Conservation (phyloP, 2,888 invertebrate genomes). For the Lasioglossum villosulum region DNA sequence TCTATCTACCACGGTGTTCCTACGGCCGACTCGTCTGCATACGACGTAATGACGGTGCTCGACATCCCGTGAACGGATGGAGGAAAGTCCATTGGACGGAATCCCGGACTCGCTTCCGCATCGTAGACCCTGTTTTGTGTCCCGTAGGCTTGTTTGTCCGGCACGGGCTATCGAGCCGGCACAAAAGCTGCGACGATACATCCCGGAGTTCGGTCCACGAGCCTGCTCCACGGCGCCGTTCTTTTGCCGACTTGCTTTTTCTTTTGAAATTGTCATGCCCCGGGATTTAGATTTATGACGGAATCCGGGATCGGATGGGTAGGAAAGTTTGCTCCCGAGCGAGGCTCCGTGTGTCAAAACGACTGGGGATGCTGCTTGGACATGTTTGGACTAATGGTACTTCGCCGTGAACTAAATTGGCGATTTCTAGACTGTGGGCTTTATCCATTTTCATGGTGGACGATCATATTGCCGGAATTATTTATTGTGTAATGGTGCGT, state of each 20-base stretch:
- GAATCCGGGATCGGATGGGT: not conserved
- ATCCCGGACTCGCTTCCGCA: conserved; percentile 49
- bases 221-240: not conserved
- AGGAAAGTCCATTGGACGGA: conserved; percentile 69
- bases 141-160: conserved; percentile 76
- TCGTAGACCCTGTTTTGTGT: conserved; percentile 68
- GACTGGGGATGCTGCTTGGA: not conserved
- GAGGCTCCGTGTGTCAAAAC: not conserved
- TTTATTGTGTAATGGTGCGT: too few relatives aligned
- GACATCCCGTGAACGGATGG: conserved; percentile 70
- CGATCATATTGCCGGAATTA: not conserved
- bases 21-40: conserved; percentile 48
- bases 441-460: not conserved
- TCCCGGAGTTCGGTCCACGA: conserved; percentile 31
- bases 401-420: not conserved
- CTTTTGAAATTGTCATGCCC: not conserved
- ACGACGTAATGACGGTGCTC: conserved; percentile 72
- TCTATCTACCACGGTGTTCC: conserved; percentile 17
- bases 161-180: conserved; percentile 75
- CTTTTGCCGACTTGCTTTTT: not conserved
- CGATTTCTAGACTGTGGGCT: not conserved
- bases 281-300: not conserved
- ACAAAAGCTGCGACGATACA: conserved; percentile 66
- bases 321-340: not conserved
- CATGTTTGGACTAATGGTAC: not conserved